These are phyloP conservation scores for Drosophila diplacantha DNA, from an alignment of 2,888 invertebrate genomes.

Conservation along the genomic window DNA sequence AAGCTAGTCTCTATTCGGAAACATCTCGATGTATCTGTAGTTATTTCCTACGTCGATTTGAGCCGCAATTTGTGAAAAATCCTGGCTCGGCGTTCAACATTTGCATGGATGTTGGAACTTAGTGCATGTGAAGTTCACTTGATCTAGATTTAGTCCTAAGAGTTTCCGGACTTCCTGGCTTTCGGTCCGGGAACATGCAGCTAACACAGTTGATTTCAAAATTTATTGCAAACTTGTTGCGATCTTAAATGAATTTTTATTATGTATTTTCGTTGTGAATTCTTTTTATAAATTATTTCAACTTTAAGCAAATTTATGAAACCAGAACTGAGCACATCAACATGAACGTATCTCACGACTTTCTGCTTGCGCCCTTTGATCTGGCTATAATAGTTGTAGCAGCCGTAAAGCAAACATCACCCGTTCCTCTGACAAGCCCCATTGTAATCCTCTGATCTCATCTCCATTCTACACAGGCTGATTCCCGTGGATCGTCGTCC, in stretches of 20 bases:
- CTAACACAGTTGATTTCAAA: background rate
- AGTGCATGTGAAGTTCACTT: conserved; percentile 15
- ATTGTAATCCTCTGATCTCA: conserved; percentile 8
- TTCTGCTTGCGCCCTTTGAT: conserved; percentile 35
- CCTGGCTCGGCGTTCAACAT: background rate
- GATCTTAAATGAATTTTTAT: background rate
- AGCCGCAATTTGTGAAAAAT: background rate
- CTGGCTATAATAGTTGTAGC: conserved; percentile 37
- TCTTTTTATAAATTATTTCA: background rate
- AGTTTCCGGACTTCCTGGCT: background rate
- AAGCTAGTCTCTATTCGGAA: conserved; percentile 19
- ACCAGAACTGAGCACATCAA: conserved; percentile 5
- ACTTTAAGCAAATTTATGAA: background rate
- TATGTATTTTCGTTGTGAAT: background rate
- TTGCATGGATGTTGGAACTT: conserved; percentile 15
- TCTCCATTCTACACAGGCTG: conserved; percentile 72
- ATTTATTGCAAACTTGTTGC: background rate
- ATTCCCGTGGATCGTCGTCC: conserved; percentile 81
- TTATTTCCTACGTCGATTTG: background rate
- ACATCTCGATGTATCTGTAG: conserved; percentile 19
- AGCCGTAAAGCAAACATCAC: conserved; percentile 6
- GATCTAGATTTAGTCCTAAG: background rate
- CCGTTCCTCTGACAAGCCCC: accelerated
- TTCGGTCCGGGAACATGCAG: background rate
- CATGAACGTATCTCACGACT: conserved; percentile 16